Evolutionary conservation across 2,113 vertebrate genomes (phyloP).

Genomic region (Colossoma macropomum): DNA sequence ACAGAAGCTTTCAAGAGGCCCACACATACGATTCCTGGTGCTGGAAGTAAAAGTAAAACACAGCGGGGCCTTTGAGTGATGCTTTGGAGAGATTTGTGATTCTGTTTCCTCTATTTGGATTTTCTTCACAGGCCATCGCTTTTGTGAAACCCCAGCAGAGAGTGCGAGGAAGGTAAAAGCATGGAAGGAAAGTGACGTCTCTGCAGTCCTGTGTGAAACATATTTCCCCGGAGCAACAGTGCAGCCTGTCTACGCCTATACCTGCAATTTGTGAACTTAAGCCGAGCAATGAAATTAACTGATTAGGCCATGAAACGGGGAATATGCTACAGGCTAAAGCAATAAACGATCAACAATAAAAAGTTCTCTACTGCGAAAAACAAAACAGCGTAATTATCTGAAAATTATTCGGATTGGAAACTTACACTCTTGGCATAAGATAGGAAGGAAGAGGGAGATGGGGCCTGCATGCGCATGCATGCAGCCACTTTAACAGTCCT

Average conservation of each 20-base stretch:
- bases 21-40: neutral
- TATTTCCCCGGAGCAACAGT: constrained; percentile 23
- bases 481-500: constrained; percentile 35
- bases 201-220: constrained; percentile 21
- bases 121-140: constrained; percentile 23
- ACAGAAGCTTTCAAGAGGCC: neutral
- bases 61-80: neutral
- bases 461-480: neutral
- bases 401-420: constrained; percentile 20
- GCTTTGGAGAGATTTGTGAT: constrained; percentile 20
- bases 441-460: constrained; percentile 10
- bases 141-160: constrained; percentile 21
- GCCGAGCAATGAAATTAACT: neutral
- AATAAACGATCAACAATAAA: neutral
- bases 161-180: constrained; percentile 11
- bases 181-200: neutral
- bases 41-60: neutral
- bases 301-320: constrained; percentile 2
- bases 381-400: neutral
- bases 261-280: neutral
- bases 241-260: neutral
- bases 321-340: neutral
- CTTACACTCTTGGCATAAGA: neutral
- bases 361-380: neutral
- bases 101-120: constrained; percentile 17